phyloP scores from a whole-genome alignment of 2,888 invertebrate genomes.

The Melanotus villosus region DNA sequence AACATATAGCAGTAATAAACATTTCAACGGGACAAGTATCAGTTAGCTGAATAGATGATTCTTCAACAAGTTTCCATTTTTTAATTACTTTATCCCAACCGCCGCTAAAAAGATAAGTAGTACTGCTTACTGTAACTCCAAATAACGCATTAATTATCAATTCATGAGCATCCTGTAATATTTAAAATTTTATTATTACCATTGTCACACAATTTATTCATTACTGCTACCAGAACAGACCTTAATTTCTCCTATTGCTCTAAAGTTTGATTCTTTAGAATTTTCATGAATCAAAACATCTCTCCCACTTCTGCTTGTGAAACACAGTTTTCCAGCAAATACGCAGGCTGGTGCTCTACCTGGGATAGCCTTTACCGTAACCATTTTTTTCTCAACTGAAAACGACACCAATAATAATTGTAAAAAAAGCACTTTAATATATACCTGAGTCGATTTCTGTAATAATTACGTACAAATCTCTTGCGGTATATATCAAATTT shows the following conservation, averaged over 20 bases:
- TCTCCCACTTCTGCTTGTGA: conserved; percentile 69
- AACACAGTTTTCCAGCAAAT: conserved; percentile 65
- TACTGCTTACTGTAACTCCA: conserved; percentile 52
- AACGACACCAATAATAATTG: too few species aligned
- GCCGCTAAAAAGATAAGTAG: conserved; percentile 60
- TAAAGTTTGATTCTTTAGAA: conserved; percentile 50
- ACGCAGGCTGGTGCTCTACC: conserved; percentile 71
- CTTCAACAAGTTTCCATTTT: conserved; percentile 62
- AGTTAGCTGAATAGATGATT: conserved; percentile 53
- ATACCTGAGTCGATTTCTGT: conserved; percentile 73
- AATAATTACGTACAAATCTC: conserved; percentile 75
- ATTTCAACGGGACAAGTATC: conserved; percentile 58
- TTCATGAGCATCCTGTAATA: conserved; percentile 63
- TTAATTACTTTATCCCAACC: conserved; percentile 66
- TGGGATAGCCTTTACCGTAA: conserved; percentile 69
- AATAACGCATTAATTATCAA: conserved; percentile 64
- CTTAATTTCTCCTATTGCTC: conserved; percentile 14
- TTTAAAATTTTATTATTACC: neutral
- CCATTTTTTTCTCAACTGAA: conserved; percentile 32
- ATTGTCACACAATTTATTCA: neutral
- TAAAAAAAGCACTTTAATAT: too few species aligned
- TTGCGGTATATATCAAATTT: conserved; percentile 73
- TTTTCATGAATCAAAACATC: conserved; percentile 69
- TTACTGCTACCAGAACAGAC: conserved; percentile 5
- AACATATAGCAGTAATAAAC: conserved; percentile 69